These are phyloP conservation scores for Dreissena polymorpha DNA, from an alignment of 1,140 invertebrate species.

Conservation along the genomic window DNA sequence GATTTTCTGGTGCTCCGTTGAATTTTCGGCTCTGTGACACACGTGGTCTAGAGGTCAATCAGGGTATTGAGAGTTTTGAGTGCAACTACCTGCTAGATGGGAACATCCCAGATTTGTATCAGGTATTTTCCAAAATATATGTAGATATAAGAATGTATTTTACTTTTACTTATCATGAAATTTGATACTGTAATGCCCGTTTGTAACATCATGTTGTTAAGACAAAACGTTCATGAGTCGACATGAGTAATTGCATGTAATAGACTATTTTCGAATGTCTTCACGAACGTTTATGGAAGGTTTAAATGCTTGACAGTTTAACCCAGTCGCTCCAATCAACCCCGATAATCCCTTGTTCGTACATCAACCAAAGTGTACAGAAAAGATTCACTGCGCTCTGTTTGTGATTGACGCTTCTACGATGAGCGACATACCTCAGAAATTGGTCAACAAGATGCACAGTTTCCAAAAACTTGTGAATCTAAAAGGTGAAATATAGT, in stretches of 20 bases:
- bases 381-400: conserved; percentile 47
- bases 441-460: conserved; percentile 33
- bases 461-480: conserved; percentile 12
- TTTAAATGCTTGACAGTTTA: conserved; percentile 14
- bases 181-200: conserved; percentile 10
- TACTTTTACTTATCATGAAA: conserved; percentile 8
- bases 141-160: neutral
- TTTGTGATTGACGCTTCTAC: conserved; percentile 38
- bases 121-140: conserved; percentile 8
- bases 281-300: no score
- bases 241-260: neutral
- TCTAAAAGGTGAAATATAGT: neutral
- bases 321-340: conserved; percentile 31
- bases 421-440: conserved; percentile 15
- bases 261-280: no score
- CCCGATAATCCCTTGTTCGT: conserved; percentile 17
- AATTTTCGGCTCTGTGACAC: conserved; percentile 66
- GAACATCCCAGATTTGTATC: conserved; percentile 53
- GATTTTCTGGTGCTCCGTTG: conserved; percentile 23
- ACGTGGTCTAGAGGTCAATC: conserved; percentile 56
- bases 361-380: conserved; percentile 10
- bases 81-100: conserved; percentile 55
- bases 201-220: neutral
- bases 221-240: neutral
- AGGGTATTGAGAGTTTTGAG: conserved; percentile 56